Evolutionary conservation across 1,140 invertebrate species (phyloP), one percentile per base, ranked within the genome.

Genomic region (Fopius arisanus): DNA sequence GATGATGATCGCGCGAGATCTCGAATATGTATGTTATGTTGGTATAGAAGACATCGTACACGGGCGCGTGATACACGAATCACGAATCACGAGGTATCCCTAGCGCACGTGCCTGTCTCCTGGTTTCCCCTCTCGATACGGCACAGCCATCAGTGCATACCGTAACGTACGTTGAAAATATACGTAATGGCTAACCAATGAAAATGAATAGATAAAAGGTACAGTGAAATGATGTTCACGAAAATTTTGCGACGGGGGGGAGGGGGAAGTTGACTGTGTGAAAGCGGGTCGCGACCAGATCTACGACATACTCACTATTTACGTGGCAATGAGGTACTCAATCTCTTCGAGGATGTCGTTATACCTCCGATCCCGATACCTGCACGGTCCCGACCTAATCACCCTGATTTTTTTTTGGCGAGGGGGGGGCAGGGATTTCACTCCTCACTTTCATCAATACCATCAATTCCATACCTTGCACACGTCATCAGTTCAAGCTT

Each of bases 331-430:
- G 80, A 83, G 80, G 78, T 73, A 76, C 78, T 76, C 74, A 79
- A 82, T 82, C 79, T 77, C 63, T 12, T 74, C 77, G 77, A 75
- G 75, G 81, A 80, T 81, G 79, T 82, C 81, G 81, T 82, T 82
- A 83, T 67, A 77, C 78, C 80, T 80, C 71, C 81, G 43, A 48
- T 16, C 79, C n/a, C n/a, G n/a, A n/a, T n/a, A 82, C 82, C 76
- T 81, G 81, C 82, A 81, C 77, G 81, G 80, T 79, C 81, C 75
- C 82, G 81, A 83, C 82, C 81, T 82, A 78, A 79, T 78, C 76
- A 76, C 71, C 78, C 81, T 77, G 81, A 80, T 79, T 82, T 82
- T n/a, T 82, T 77, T 75, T 74, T n/a, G n/a, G n/a, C n/a, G n/a
- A n/a, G n/a, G n/a, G n/a, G n/a, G n/a, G n/a, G n/a, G 75, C 75